Conservation (phyloP, 1,140 invertebrate genomes). For the Zaprionus camerounensis region DNA sequence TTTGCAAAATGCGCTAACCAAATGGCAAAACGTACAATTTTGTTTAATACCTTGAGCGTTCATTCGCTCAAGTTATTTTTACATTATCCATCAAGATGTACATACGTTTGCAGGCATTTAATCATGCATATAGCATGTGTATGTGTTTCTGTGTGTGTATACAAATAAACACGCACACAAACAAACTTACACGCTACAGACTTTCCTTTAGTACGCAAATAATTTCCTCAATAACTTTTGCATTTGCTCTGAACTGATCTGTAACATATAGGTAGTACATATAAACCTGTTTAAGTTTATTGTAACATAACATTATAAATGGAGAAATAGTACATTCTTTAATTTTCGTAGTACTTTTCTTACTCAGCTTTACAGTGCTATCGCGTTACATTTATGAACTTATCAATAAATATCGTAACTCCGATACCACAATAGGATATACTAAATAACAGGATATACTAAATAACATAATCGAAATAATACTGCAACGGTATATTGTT, state of each 20-base stretch:
- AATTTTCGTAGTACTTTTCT: too few relatives aligned
- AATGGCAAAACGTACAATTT: conserved; percentile 20
- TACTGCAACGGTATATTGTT: neutral
- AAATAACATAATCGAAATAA: neutral
- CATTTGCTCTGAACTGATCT: neutral
- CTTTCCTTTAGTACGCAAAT: conserved; percentile 13
- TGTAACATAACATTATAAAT: too few relatives aligned
- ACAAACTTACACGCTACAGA: conserved; percentile 14
- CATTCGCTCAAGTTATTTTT: conserved; percentile 28
- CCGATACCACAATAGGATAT: neutral
- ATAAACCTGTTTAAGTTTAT: too few relatives aligned
- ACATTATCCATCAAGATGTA: conserved; percentile 33
- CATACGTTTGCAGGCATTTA: conserved; percentile 7
- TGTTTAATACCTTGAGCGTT: conserved; percentile 28
- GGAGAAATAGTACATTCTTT: too few relatives aligned
- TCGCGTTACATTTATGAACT: too few relatives aligned
- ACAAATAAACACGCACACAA: conserved; percentile 7
- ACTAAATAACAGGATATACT: neutral
- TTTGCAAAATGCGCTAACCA: conserved; percentile 14
- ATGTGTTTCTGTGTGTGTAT: conserved; percentile 4
- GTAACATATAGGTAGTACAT: neutral
- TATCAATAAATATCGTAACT: too few relatives aligned
- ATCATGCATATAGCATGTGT: conserved; percentile 3
- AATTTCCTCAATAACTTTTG: conserved; percentile 19
- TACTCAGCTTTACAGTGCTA: too few relatives aligned